Evolutionary conservation across 2,113 vertebrate genomes (phyloP), one percentile per base, ranked within the genome.

Genomic region (Toxostoma redivivum): DNA sequence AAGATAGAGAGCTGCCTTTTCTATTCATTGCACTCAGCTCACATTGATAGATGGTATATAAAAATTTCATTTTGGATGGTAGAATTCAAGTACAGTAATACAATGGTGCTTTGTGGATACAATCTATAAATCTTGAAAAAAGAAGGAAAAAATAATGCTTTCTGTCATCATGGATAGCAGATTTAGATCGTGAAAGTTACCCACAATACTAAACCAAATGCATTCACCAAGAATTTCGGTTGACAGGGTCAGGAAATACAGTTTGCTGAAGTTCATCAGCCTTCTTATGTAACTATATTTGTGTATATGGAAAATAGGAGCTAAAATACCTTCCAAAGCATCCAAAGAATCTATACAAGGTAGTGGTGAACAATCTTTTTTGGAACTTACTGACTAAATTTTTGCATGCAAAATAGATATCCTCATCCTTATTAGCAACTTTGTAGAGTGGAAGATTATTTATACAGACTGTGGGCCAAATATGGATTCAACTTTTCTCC

Each of bases 41-140:
- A 83, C 70, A 45, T 76, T 83, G 81, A 92, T 89, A 91, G 92
- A 96, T 90, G 81, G 83, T 90, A 60, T 64, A 95, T 83, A 96
- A 97, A 93, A 97, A 93, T 90, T 95, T 96, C 94, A 93, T 95
- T 96, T 95, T 80, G 85, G 88, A 83, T 90, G 82, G 92, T n/a
- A 88, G 76, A 95, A 93, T 94, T 95, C 28, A 1, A 97, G 95
- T 87, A 79, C 66, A 90, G 93, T 73, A 81, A 90, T 78, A 96
- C 92, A 96, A 96, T 96, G 80, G 79, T 86, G 38, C 56, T 93
- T 94, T 93, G 90, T 88, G 85, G 85, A 90, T 56, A 95, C 64
- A 86, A 74, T 80, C 71, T 74, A 70, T 93, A 92, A 93, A 95
- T 94, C 88, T 83, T 37, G 19, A 7, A 62, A 48, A 21, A 40